Evolutionary conservation across 2,113 vertebrate species (phyloP).

Genomic region (Falco punctatus): DNA sequence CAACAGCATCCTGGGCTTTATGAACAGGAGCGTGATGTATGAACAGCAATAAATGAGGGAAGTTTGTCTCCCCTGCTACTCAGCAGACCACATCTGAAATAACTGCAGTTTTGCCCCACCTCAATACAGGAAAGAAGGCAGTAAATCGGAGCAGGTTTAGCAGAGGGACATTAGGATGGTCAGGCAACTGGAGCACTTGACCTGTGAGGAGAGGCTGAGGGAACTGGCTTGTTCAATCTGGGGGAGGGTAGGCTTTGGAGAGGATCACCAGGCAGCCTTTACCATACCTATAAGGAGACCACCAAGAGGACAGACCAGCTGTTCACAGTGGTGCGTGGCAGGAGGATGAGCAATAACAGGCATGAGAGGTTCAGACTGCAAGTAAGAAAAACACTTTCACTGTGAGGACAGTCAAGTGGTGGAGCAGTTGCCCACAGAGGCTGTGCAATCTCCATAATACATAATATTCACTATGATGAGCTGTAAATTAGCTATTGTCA

Average conservation of each 20-base stretch:
- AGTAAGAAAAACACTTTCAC: neutral
- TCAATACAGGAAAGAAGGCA: accelerated
- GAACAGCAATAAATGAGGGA: neutral
- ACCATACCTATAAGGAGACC: neutral
- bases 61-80: neutral
- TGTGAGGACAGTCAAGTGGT: neutral
- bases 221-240: neutral
- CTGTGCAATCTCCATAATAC: neutral
- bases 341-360: neutral
- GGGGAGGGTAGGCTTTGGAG: neutral
- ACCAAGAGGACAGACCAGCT: neutral
- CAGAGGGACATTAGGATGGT: neutral
- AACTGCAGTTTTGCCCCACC: neutral
- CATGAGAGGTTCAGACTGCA: neutral
- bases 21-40: neutral
- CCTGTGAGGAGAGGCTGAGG: neutral
- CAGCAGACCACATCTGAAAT: neutral
- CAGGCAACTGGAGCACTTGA: neutral
- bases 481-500: neutral
- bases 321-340: neutral
- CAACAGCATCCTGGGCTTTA: neutral
- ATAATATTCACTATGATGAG: neutral
- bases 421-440: neutral
- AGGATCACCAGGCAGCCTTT: neutral
- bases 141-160: neutral